phyloP scores from a whole-genome alignment of 2,797 vertebrate genomes.

The Crocidura indochinensis region DNA sequence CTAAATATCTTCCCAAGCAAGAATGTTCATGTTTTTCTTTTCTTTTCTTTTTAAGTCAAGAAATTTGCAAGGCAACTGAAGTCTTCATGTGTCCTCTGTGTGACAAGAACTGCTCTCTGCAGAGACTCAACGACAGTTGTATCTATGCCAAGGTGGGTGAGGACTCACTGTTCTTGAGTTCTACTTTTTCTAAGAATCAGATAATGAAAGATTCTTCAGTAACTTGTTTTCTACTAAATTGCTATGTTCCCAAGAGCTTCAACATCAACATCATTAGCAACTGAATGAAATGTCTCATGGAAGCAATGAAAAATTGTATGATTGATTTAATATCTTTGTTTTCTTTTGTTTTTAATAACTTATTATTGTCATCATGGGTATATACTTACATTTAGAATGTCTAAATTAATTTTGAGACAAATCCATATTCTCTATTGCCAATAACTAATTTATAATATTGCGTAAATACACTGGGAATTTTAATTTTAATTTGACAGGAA shows the following conservation, averaged over 20 bases:
- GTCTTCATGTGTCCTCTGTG: slow-evolving; percentile 99
- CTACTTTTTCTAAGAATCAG: neutral
- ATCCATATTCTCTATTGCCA: slow-evolving; percentile 13
- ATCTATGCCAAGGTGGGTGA: slow-evolving; percentile 96
- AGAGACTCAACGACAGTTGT: slow-evolving; percentile 97
- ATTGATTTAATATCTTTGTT: slow-evolving; percentile 22
- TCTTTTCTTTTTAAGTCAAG: slow-evolving; percentile 92
- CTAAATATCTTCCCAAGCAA: slow-evolving; percentile 19
- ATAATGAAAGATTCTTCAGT: neutral
- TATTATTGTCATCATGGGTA: neutral
- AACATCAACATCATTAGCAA: neutral
- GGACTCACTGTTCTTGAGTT: neutral
- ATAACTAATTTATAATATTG: neutral
- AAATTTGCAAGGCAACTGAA: slow-evolving; percentile 97
- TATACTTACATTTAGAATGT: slow-evolving; percentile 21
- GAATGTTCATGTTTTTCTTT: slow-evolving; percentile 32
- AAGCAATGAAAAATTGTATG: neutral
- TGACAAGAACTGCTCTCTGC: slow-evolving; percentile 95
- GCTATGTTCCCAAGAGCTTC: neutral
- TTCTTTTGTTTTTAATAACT: slow-evolving; percentile 36
- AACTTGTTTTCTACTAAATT: neutral
- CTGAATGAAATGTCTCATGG: neutral
- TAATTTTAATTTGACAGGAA: slow-evolving; percentile 23
- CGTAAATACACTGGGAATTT: neutral
- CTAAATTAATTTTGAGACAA: neutral